Evolutionary conservation across 2,113 vertebrate species (phyloP).

Genomic region (Anguilla rostrata): DNA sequence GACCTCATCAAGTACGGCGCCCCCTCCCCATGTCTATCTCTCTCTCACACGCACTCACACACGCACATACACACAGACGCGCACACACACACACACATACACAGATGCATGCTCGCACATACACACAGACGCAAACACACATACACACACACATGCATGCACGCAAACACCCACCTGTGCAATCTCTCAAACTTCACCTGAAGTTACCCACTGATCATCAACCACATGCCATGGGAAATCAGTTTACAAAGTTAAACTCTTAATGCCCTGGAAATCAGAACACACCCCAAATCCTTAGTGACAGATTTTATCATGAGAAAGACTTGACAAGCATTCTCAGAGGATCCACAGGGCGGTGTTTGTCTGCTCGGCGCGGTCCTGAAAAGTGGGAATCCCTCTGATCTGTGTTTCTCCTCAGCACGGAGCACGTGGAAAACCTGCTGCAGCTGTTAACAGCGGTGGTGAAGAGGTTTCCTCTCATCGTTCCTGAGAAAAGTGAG

Average conservation of each 20-base stretch:
- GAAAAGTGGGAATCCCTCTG: not conserved
- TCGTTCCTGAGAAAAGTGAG: conserved; percentile 90
- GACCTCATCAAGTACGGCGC: conserved; percentile 85
- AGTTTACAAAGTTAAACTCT: not conserved
- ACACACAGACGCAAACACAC: not conserved
- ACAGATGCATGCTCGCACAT: not conserved
- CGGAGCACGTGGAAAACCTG: conserved; percentile 89
- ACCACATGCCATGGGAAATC: too few relatives aligned
- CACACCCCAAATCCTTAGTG: not conserved
- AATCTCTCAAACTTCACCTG: not conserved
- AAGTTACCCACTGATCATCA: not conserved
- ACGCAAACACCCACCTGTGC: not conserved
- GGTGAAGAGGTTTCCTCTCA: conserved; percentile 93
- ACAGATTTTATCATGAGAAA: not conserved
- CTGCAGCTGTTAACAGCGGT: conserved; percentile 91
- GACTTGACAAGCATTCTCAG: not conserved
- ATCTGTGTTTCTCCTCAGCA: conserved; percentile 64
- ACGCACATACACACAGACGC: not conserved
- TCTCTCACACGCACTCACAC: not conserved
- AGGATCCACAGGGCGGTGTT: not conserved
- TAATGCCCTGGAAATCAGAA: not conserved
- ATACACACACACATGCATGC: not conserved
- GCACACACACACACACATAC: not conserved
- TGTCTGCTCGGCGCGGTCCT: not conserved
- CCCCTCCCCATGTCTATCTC: conserved; percentile 1